Conservation (phyloP, 2,797 vertebrate genomes). For the Phalanger gymnotis region DNA sequence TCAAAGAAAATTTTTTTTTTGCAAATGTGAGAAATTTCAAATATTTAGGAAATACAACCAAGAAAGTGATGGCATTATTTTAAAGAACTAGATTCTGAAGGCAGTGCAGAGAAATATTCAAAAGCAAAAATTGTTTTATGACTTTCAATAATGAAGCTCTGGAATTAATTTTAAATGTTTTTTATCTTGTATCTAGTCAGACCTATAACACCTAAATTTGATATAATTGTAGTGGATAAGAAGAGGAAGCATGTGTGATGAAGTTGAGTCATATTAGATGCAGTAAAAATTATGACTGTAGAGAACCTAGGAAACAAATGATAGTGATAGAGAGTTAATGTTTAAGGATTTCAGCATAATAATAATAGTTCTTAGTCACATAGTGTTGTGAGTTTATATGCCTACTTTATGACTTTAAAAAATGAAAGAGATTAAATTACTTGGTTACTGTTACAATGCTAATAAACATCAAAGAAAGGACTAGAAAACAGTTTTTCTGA, state of each 20-base stretch:
- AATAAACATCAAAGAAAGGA: not conserved
- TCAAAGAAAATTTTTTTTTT: constrained; percentile 65
- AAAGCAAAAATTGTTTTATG: constrained; percentile 65
- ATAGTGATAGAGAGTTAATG: not conserved
- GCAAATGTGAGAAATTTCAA: constrained; percentile 73
- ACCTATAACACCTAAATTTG: not conserved
- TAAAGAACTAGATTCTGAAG: constrained; percentile 63
- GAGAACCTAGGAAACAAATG: not conserved
- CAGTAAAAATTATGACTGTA: not conserved
- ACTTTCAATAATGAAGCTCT: constrained; percentile 47
- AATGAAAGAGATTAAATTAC: not conserved
- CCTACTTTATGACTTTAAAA: not conserved
- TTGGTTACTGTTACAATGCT: not conserved
- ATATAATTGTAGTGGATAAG: not conserved
- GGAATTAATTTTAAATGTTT: constrained; percentile 65
- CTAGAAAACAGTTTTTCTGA: not conserved
- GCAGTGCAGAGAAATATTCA: constrained; percentile 51
- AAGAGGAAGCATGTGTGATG: not conserved
- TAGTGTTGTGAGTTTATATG: not conserved
- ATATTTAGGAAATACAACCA: constrained; percentile 70
- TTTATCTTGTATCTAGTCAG: constrained; percentile 69
- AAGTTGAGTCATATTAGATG: not conserved
- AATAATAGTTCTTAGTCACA: not conserved
- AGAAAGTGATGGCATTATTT: constrained; percentile 73
- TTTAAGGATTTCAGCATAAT: not conserved